These are phyloP conservation scores for Cryptomyrus ogoouensis DNA, from an alignment of 2,113 vertebrate genomes.

Conservation along the genomic window DNA sequence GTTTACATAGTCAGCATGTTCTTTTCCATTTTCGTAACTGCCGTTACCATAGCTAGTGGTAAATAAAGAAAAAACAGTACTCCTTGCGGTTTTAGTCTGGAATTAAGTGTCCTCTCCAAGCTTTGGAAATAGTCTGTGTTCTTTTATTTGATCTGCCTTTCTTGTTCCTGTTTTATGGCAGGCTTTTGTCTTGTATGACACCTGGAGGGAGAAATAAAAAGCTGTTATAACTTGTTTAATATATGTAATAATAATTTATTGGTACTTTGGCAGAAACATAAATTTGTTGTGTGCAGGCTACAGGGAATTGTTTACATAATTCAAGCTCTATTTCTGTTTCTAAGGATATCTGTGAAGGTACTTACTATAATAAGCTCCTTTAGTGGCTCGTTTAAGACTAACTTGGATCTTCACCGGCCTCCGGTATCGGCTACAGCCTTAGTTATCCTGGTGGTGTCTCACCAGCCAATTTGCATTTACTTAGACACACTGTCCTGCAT, in stretches of 20 bases:
- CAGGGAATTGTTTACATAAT: constrained; percentile 32
- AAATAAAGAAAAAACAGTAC: constrained; percentile 3
- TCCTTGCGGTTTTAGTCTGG: neutral
- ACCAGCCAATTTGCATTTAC: constrained; percentile 18
- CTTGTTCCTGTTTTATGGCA: neutral
- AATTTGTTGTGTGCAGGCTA: neutral
- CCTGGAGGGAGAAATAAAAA: neutral
- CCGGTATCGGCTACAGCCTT: constrained; percentile 26
- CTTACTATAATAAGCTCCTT: constrained; percentile 44
- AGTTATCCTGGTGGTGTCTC: constrained; percentile 27
- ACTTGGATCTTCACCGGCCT: constrained; percentile 19
- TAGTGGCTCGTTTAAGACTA: constrained; percentile 34
- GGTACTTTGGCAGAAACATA: neutral
- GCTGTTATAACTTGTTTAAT: neutral
- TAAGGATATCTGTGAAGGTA: constrained; percentile 37
- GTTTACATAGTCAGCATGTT: constrained; percentile 6
- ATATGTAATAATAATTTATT: neutral
- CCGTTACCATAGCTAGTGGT: constrained; percentile 6
- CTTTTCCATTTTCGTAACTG: constrained; percentile 6
- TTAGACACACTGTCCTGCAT: neutral
- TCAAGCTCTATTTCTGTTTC: constrained; percentile 33
- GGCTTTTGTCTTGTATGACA: neutral
- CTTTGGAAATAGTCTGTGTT: too few species aligned
- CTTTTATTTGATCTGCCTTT: neutral
- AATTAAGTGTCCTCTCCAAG: neutral